These are phyloP conservation scores for Xenops minutus DNA, from an alignment of 2,797 vertebrate genomes.

Conservation along the genomic window DNA sequence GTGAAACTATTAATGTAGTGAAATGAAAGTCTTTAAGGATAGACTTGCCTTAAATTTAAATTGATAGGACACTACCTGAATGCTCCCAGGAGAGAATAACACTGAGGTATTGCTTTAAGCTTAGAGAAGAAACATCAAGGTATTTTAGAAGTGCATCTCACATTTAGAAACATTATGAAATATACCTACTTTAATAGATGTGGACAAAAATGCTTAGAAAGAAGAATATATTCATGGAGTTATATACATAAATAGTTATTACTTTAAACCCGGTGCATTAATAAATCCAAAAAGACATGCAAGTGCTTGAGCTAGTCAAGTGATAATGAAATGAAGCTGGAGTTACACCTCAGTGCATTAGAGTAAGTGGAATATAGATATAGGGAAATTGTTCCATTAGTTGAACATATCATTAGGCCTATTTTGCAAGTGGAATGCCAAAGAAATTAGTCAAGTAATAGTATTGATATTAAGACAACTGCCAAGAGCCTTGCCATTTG, in stretches of 20 bases:
- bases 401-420: conserved; percentile 54
- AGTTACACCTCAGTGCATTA: conserved; percentile 63
- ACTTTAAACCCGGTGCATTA: conserved; percentile 49
- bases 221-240: conserved; percentile 11
- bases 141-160: neutral
- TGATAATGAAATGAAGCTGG: conserved; percentile 64
- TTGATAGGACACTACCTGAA: neutral
- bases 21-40: neutral
- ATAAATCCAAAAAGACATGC: conserved; percentile 56
- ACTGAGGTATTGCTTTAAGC: neutral
- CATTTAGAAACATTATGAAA: conserved; percentile 1
- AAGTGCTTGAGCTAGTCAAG: conserved; percentile 51
- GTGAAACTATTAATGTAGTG: neutral
- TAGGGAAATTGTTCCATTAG: conserved; percentile 59
- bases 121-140: neutral
- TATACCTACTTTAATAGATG: neutral
- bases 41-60: neutral
- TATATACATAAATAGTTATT: conserved; percentile 42
- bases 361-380: conserved; percentile 53
- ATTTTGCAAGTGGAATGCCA: conserved; percentile 53
- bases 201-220: conserved; percentile 42
- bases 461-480: conserved; percentile 41
- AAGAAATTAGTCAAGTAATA: conserved; percentile 54
- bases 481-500: conserved; percentile 27
- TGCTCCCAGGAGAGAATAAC: neutral